Conservation (phyloP, 1,140 invertebrate species). For the Aphis craccivora region DNA sequence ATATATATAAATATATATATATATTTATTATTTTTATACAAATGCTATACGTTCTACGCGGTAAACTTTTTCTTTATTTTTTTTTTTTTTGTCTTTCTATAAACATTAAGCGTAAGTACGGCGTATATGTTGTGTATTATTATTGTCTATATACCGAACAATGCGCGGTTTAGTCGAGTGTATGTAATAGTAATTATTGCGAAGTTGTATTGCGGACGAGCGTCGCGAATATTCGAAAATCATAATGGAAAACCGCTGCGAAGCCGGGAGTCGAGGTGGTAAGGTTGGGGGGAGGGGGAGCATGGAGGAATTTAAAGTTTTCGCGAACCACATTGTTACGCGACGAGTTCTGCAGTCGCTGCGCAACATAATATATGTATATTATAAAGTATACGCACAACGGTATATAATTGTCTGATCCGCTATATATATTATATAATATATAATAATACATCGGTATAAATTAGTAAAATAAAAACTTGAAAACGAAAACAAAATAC, state of each 20-base stretch:
- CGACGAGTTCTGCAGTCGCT: not conserved
- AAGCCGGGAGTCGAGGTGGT: not conserved
- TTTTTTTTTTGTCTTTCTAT: not conserved
- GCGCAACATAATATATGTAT: not conserved
- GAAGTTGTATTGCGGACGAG: not conserved
- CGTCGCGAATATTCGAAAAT: not conserved
- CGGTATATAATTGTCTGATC: not conserved
- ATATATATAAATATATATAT: no score
- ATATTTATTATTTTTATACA: not conserved
- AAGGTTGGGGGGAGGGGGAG: not conserved
- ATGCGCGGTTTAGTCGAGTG: conserved; percentile 14
- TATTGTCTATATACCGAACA: conserved; percentile 28
- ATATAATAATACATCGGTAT: not conserved
- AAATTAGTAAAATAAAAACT: not conserved
- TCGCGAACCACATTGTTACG: conserved; percentile 2
- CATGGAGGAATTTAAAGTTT: not conserved
- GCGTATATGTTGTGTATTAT: not conserved
- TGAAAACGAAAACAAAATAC: not conserved
- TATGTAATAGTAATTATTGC: not conserved
- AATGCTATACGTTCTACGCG: not conserved
- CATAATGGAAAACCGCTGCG: not conserved
- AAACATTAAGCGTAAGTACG: not conserved
- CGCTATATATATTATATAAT: not conserved
- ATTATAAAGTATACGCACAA: not conserved
- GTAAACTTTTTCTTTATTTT: not conserved